Conservation (phyloP, 2,888 invertebrate species). For the Oligia latruncula region DNA sequence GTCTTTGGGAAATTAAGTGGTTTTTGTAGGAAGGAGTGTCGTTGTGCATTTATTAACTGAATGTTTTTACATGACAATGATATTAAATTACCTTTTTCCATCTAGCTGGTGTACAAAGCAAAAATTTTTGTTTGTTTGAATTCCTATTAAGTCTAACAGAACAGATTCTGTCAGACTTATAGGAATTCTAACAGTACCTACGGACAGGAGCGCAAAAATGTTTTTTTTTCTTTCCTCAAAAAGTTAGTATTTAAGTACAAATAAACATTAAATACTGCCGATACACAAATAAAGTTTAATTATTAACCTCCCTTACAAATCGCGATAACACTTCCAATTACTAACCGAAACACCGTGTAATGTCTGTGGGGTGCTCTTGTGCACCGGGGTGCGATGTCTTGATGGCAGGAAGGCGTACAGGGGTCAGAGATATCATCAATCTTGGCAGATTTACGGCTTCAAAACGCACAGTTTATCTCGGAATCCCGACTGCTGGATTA, state of each 20-base stretch:
- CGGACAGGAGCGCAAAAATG: neutral
- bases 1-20: constrained; percentile 5
- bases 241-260: neutral
- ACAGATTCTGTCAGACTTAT: neutral
- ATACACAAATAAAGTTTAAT: neutral
- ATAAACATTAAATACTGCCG: neutral
- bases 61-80: neutral
- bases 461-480: constrained; percentile 79
- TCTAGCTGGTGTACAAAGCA: neutral
- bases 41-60: neutral
- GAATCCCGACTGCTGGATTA: constrained; percentile 73
- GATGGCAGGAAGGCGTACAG: constrained; percentile 71
- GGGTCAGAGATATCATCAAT: constrained; percentile 82
- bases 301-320: constrained; percentile 12
- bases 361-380: constrained; percentile 50
- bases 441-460: constrained; percentile 84
- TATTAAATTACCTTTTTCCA: neutral
- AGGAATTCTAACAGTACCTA: neutral
- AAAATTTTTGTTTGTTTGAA: too few relatives aligned
- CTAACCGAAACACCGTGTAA: constrained; percentile 43
- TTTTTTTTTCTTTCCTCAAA: neutral
- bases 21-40: neutral
- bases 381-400: constrained; percentile 70
- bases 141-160: too few relatives aligned
- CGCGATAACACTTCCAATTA: constrained; percentile 45